Evolutionary conservation across 2,888 invertebrate genomes (phyloP).

Genomic region (Ochlodes sylvanus): DNA sequence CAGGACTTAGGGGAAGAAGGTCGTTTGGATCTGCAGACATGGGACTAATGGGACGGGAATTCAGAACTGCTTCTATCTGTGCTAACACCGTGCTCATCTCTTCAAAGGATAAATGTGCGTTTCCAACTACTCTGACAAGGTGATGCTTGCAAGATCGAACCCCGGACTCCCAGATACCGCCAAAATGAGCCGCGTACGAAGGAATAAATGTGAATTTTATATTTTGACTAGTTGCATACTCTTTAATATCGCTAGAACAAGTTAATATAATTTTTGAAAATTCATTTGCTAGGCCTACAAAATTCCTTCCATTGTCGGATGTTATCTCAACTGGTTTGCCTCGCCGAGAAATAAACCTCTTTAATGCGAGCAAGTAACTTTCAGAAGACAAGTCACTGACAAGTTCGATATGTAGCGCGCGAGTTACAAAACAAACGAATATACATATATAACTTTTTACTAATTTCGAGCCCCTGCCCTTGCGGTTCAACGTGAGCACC

Average conservation of each 20-base stretch:
- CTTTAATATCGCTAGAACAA: conserved; percentile 7
- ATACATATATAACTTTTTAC: conserved; percentile 32
- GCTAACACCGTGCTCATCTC: background rate
- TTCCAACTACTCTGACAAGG: background rate
- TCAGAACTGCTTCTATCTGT: background rate
- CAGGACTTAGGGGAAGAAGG: too few species aligned
- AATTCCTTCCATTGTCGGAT: conserved; percentile 42
- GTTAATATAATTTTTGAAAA: conserved; percentile 23
- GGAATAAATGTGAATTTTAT: too few species aligned
- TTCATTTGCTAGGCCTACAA: conserved; percentile 39
- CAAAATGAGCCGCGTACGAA: too few species aligned
- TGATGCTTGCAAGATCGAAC: background rate
- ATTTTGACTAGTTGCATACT: background rate
- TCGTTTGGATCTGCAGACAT: too few species aligned
- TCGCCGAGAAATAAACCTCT: conserved; percentile 3
- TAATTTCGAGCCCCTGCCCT: conserved; percentile 38
- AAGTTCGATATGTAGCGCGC: conserved; percentile 8
- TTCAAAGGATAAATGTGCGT: background rate
- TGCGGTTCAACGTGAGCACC: conserved; percentile 33
- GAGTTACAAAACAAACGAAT: conserved; percentile 28
- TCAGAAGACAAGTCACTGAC: conserved; percentile 3
- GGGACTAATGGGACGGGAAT: background rate
- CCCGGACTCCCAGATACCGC: too few species aligned
- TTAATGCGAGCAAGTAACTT: conserved; percentile 2
- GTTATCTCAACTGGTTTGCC: conserved; percentile 40